phyloP scores from a whole-genome alignment of 2,113 vertebrate genomes.

The Ptilorrhoa leucosticta region DNA sequence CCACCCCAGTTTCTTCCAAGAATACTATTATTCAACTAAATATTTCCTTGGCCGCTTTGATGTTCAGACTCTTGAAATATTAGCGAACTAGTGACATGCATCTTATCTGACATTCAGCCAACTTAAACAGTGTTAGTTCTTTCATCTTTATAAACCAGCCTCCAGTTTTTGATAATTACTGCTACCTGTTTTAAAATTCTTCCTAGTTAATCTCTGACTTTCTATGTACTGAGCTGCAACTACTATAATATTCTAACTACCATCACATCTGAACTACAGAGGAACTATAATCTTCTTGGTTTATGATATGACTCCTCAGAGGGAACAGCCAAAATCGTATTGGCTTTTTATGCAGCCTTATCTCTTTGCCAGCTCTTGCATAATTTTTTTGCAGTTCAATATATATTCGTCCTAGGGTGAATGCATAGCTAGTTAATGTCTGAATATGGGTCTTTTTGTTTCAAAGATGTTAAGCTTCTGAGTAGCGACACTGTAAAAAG shows the following conservation, averaged over 20 bases:
- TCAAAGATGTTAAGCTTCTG: not conserved
- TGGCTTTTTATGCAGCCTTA: not conserved
- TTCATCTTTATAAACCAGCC: slow-evolving; percentile 25
- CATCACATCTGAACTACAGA: not conserved
- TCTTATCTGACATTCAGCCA: slow-evolving; percentile 1
- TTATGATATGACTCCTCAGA: not conserved
- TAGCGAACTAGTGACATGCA: not conserved
- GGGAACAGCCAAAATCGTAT: not conserved
- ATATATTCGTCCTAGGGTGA: not conserved
- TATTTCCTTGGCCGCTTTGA: slow-evolving; percentile 12
- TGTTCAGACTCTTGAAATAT: slow-evolving; percentile 18
- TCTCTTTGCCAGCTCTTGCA: not conserved
- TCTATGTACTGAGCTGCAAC: not conserved
- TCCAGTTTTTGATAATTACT: not conserved
- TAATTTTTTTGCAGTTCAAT: not conserved
- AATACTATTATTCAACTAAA: not conserved
- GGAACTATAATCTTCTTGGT: not conserved
- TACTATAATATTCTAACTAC: not conserved
- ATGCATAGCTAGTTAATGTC: not conserved
- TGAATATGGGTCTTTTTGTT: not conserved
- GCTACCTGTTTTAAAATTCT: slow-evolving; percentile 10
- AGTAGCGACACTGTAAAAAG: not conserved
- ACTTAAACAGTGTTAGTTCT: not conserved
- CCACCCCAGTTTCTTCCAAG: not conserved
- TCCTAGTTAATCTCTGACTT: not conserved